Base-by-base conservation (phyloP, 2,888 invertebrate species). In the Ecliptopera silaceata region DNA sequence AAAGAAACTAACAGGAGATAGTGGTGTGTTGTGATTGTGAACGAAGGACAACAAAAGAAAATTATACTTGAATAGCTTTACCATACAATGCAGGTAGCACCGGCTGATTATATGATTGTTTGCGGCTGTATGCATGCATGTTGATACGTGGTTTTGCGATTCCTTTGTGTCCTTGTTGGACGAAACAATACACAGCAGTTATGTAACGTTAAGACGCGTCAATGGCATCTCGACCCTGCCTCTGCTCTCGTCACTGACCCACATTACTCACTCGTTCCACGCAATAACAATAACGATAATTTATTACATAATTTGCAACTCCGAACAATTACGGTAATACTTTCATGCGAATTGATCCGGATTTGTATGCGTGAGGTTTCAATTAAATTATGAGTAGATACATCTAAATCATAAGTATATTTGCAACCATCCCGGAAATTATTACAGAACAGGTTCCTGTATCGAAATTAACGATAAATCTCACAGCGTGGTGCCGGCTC, bases 151-250 rank as follows among this genome's bases (percentile, higher is more conserved):
- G 49, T 57, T 50, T 44, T 51, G 56, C 68, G 72, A 72, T 74
- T 76, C 80, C 77, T 75, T 69, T 62, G 68, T 70, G 77, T 79
- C 81, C 80, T 80, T 80, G 77, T 75, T 74, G 74, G 75, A 71
- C 70, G 69, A 82, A 81, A 88, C 87, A 88, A 87, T 86, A 82
- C 82, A 71, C 65, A 61, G 69, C 65, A 61, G 75, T 88, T 86
- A 85, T 80, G 81, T 84, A 86, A 87, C 72, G 66, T 74, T 76
- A 80, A 84, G 78, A 80, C 77, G 77, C 84, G 84, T 87, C 88
- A 88, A 86, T 83, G 86, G 84, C 86, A 87, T 86, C 86, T 86
- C 86, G 89, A 88, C 88, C 89, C 88, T 87, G 88, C 82, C 78
- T 82, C 81, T 76, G 80, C 82, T 86, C 86, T 88, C 82, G 86